phyloP scores from a whole-genome alignment of 2,113 vertebrate species.

The Heterotilapia buettikoferi region DNA sequence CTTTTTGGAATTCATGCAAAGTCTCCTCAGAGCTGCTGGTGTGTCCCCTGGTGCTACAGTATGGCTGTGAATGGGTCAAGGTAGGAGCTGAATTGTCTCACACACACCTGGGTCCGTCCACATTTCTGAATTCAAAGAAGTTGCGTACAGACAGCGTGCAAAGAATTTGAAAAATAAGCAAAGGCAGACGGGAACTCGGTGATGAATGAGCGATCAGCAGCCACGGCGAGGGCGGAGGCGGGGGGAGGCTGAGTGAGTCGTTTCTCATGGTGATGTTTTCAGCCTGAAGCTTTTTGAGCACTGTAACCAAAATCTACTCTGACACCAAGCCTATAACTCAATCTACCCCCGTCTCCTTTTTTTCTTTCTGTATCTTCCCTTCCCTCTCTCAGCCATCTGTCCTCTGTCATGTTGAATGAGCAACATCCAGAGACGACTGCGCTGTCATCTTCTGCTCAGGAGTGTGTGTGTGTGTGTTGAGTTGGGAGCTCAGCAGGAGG shows the following conservation, averaged over 20 bases:
- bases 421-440: conserved; percentile 1
- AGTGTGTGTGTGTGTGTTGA: background rate
- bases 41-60: background rate
- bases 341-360: background rate
- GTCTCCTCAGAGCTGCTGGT: background rate
- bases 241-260: background rate
- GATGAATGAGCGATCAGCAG: conserved; percentile 8
- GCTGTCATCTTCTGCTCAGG: background rate
- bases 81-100: background rate
- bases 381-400: conserved; percentile 38
- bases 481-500: background rate
- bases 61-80: background rate
- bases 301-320: conserved; percentile 46
- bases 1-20: background rate
- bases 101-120: background rate
- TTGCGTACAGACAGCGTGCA: background rate
- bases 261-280: conserved; percentile 26
- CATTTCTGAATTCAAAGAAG: background rate
- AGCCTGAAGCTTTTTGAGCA: conserved; percentile 35
- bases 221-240: background rate
- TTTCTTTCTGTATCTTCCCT: background rate
- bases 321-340: conserved; percentile 48
- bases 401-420: conserved; percentile 43
- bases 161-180: background rate
- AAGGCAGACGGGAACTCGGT: background rate